A percentile compares a stretch with the other conserved stretches of the same genome.
phyloP scores from a whole-genome alignment of 2,797 vertebrate genomes.

The Danio albolineatus region DNA sequence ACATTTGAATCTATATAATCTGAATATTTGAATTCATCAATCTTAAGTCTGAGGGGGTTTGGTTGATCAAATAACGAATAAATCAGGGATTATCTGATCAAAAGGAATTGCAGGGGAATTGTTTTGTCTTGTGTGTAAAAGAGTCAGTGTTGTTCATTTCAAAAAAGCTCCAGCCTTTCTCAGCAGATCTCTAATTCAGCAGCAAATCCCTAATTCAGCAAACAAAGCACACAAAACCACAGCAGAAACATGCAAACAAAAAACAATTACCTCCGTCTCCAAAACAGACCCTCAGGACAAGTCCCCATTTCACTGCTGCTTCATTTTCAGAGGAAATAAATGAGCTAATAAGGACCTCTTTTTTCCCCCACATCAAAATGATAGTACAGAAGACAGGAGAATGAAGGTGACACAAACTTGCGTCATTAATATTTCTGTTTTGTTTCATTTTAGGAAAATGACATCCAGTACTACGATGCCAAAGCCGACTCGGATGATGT shows the following conservation, averaged over 20 bases:
- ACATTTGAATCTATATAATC: too few species aligned
- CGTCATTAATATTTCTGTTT: slow-evolving; percentile 65
- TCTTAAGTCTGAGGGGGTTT: too few species aligned
- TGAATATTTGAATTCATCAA: too few species aligned
- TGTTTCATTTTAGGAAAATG: slow-evolving; percentile 87
- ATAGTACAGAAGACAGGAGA: neutral
- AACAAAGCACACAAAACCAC: slow-evolving; percentile 24
- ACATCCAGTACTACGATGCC: slow-evolving; percentile 96
- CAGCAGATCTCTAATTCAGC: slow-evolving; percentile 28
- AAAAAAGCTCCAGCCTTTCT: neutral
- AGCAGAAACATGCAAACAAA: slow-evolving; percentile 45
- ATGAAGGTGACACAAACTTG: neutral
- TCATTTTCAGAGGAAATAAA: slow-evolving; percentile 31
- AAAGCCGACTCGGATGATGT: slow-evolving; percentile 95
- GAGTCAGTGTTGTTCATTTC: neutral
- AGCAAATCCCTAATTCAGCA: slow-evolving; percentile 15
- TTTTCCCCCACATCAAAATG: neutral
- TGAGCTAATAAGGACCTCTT: neutral
- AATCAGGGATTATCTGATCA: neutral
- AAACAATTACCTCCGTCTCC: slow-evolving; percentile 11
- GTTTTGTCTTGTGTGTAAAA: neutral
- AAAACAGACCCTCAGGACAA: slow-evolving; percentile 33
- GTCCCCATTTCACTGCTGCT: slow-evolving; percentile 42
- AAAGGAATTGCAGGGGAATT: neutral
- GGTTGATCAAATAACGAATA: neutral